Evolutionary conservation across 2,797 vertebrate genomes (phyloP).

Genomic region (Lepilemur ruficaudatus): DNA sequence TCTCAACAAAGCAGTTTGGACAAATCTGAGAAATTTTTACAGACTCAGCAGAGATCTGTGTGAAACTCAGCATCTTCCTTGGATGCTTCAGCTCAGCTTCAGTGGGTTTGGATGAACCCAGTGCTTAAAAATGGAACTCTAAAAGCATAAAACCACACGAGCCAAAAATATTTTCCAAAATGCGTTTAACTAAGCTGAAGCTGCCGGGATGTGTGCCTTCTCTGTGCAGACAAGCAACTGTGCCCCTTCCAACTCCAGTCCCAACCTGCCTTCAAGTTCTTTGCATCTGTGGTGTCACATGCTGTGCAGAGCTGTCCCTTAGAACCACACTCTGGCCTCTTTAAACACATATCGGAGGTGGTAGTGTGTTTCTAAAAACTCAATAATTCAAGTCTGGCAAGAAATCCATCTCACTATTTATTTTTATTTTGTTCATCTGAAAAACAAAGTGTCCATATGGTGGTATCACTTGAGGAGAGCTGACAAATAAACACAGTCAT

Average conservation of each 20-base stretch:
- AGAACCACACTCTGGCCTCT: neutral
- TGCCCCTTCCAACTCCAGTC: neutral
- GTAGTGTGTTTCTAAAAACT: neutral
- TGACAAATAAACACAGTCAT: constrained; percentile 12
- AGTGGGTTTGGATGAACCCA: constrained; percentile 72
- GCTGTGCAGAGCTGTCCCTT: neutral
- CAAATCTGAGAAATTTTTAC: constrained; percentile 73
- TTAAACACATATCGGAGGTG: neutral
- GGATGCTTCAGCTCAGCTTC: constrained; percentile 54
- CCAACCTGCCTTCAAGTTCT: neutral
- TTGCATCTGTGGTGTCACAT: neutral
- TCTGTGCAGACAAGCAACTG: constrained; percentile 47
- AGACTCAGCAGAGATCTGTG: constrained; percentile 76
- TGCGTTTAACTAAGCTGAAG: constrained; percentile 60
- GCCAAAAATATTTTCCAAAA: constrained; percentile 78
- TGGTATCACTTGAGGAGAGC: constrained; percentile 3
- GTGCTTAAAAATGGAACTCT: constrained; percentile 76
- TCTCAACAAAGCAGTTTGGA: constrained; percentile 72
- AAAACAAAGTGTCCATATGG: constrained; percentile 51
- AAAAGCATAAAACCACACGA: constrained; percentile 74
- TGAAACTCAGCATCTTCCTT: constrained; percentile 69
- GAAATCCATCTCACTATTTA: constrained; percentile 1
- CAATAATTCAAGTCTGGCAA: constrained; percentile 14
- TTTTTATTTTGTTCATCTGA: constrained; percentile 49
- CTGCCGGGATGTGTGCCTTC: constrained; percentile 58